Conservation (phyloP, 2,113 vertebrate species). For the Hippocampus barbouri region DNA sequence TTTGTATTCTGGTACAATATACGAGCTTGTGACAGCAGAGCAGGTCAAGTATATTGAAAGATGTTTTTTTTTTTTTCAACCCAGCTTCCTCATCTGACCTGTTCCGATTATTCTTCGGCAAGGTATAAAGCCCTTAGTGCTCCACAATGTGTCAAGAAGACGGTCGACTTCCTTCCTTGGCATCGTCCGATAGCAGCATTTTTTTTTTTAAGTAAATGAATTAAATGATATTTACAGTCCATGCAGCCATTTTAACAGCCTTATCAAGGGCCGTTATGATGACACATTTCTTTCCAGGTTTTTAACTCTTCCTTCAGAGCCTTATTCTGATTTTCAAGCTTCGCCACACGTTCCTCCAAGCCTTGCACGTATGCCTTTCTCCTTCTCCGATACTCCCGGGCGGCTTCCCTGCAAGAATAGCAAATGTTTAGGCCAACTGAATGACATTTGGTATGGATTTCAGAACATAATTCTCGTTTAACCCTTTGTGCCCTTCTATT, state of each 20-base stretch:
- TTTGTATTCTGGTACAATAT: slow-evolving; percentile 1
- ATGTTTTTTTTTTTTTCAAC: background rate
- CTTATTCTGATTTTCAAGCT: slow-evolving; percentile 7
- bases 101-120: background rate
- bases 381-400: background rate
- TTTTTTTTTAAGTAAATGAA: background rate
- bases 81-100: background rate
- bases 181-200: background rate
- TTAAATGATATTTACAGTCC: background rate
- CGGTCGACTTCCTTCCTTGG: background rate
- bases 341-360: slow-evolving; percentile 2
- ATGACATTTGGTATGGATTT: background rate
- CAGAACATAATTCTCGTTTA: too few species aligned
- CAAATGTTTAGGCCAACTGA: background rate
- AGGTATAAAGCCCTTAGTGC: background rate
- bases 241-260: background rate
- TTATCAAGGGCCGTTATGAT: background rate
- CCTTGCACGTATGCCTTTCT: slow-evolving; percentile 8
- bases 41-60: background rate
- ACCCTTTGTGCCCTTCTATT: too few species aligned
- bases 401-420: background rate
- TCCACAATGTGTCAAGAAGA: background rate
- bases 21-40: background rate
- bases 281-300: slow-evolving; percentile 9
- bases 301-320: slow-evolving; percentile 5